Evolutionary conservation across 2,888 invertebrate species (phyloP).

Genomic region (Xestia rhomboidea): DNA sequence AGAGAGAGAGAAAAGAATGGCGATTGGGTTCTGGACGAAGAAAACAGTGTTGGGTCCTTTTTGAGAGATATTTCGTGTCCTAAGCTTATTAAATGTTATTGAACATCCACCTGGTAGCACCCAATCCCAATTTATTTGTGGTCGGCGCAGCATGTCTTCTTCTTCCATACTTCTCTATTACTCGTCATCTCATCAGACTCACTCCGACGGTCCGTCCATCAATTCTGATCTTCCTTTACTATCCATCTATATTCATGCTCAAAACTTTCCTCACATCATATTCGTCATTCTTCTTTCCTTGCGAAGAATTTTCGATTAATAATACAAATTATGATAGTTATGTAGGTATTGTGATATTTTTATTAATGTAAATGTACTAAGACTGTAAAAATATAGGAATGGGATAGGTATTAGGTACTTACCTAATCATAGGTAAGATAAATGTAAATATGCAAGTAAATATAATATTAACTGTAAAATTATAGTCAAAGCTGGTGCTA

Average conservation of each 20-base stretch:
- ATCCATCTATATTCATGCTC: background rate
- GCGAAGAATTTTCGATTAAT: background rate
- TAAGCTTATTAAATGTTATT: no score
- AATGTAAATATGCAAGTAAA: background rate
- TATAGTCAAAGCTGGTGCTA: constrained; percentile 3
- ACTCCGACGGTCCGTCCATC: background rate
- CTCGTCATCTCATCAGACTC: no score
- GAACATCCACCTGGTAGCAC: no score
- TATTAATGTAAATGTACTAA: background rate
- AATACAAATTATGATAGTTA: background rate
- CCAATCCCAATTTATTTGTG: no score
- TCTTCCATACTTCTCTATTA: no score
- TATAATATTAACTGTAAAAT: background rate
- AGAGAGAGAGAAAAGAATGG: no score
- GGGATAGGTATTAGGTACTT: background rate
- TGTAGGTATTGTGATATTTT: constrained; percentile 2
- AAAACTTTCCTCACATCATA: background rate
- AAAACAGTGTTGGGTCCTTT: no score
- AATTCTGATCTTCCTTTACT: background rate
- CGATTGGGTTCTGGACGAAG: no score
- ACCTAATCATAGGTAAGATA: background rate
- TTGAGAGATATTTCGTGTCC: no score
- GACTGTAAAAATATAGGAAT: background rate
- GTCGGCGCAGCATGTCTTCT: no score
- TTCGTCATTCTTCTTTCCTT: background rate